These are phyloP conservation scores for Scaptodrosophila latifasciaeformis DNA, from an alignment of 2,888 invertebrate genomes.

Conservation along the genomic window DNA sequence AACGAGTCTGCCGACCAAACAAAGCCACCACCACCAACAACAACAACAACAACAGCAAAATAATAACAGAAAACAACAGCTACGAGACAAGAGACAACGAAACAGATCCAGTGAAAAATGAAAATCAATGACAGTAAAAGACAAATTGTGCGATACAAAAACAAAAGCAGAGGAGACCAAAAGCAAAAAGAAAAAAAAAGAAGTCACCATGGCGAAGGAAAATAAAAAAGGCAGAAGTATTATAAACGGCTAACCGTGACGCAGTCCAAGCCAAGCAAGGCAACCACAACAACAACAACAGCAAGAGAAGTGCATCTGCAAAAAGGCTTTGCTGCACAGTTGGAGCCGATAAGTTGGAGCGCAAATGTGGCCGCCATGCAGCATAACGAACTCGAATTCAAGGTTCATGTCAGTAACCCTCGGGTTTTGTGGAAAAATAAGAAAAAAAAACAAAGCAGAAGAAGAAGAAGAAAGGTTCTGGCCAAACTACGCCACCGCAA, in stretches of 20 bases:
- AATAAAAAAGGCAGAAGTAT: conserved; percentile 22
- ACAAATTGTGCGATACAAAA: conserved; percentile 63
- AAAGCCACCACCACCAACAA: no score
- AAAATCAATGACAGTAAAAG: conserved; percentile 69
- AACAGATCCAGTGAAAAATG: conserved; percentile 45
- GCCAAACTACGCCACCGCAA: conserved; percentile 15
- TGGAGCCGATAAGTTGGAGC: conserved; percentile 24
- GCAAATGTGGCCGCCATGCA: conserved; percentile 24
- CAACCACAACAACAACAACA: conserved; percentile 15
- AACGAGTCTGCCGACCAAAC: conserved; percentile 60
- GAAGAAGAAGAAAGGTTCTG: no score
- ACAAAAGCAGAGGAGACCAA: conserved; percentile 39
- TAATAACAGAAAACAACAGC: conserved; percentile 5
- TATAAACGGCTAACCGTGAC: conserved; percentile 60
- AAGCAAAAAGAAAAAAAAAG: not conserved
- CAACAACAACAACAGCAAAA: no score
- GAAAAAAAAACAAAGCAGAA: no score
- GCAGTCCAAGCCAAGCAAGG: conserved; percentile 17
- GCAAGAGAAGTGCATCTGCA: not conserved
- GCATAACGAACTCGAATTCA: conserved; percentile 60
- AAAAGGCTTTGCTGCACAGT: conserved; percentile 1
- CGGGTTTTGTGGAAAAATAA: not conserved
- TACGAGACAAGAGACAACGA: not conserved
- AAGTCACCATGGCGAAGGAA: conserved; percentile 10
- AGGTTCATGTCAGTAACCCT: conserved; percentile 71